Evolutionary conservation across 2,888 invertebrate genomes (phyloP), one percentile per base, ranked within the genome.

Genomic region (Physocephala rufipes): DNA sequence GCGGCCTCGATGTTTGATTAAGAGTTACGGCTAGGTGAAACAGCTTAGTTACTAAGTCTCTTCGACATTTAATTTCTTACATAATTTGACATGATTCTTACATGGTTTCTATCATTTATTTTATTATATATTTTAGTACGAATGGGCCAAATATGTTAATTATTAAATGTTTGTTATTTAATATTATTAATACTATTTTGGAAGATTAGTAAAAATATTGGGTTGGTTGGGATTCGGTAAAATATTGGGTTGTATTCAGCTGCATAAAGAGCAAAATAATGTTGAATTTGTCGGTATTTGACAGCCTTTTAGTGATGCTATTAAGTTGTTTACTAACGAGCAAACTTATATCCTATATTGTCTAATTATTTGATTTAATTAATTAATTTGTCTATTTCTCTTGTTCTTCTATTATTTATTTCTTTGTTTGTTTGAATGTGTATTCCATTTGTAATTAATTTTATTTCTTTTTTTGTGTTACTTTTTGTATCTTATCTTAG

Each of bases 211-310:
- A n/a, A n/a, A n/a, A n/a, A n/a, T n/a, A n/a, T n/a, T n/a, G n/a
- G n/a, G n/a, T n/a, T n/a, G n/a, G n/a, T n/a, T n/a, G n/a, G n/a
- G n/a, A n/a, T n/a, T n/a, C n/a, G 92, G 92, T 2, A 91, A 90
- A 76, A 87, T 91, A 79, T 88, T 92, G 85, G 89, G 91, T 0
- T 91, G 91, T 88, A 89, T 92, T 87, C 91, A 93, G 85, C 87
- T 90, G 87, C 92, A 92, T 21, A 91, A 91, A 79, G 92, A 92
- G 0, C 92, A 92, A 24, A 92, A 91, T 89, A 92, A 91, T 79
- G 89, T 92, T 2, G 89, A 90, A 0, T 79, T 90, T 77, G 79
- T 88, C 47, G 92, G 91, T 0, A 79, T 92, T 82, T 84, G 90
- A 73, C 92, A 93, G 75, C 91, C 92, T 82, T 90, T 93, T 89